Base-by-base conservation (phyloP, 2,113 vertebrate species). In the Apeltes quadracus region DNA sequence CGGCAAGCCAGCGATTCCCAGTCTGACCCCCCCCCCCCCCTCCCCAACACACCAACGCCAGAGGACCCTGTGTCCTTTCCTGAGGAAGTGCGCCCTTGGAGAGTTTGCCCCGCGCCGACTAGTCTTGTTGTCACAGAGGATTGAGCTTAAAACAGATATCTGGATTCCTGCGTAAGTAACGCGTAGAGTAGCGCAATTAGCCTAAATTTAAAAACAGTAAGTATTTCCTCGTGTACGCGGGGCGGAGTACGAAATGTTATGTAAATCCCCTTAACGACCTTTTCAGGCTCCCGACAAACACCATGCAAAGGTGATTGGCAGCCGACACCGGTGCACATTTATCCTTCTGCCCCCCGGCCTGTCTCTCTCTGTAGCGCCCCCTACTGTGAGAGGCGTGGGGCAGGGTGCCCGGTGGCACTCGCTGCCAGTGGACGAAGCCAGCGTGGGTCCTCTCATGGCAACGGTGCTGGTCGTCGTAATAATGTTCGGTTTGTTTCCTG, bases 301-400 rank as follows among this genome's bases (percentile, higher is more conserved):
- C 72, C 72, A 87, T 84, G 93, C 89, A 93, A 93, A 94, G 84
- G 89, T 92, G 93, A 93, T 90, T 93, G 93, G 93, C 93, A 93
- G 91, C 84, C 88, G 81, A 92, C 91, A 92, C 90, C 84, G 85
- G 84, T 88, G 83, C 84, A 86, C 88, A 92, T 92, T 93, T 92
- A 90, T 93, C 88, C 89, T 91, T 84, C 90, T 88, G 86, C 90
- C 90, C 89, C 63, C 29, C 29, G 1, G 78, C 79, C 79, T 72
- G 87, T 86, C 90, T 90, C 83, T 76, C 86, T 90, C 90, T 90
- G 87, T 88, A 86, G 89, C 90, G 93, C 92, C 93, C 92, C 93
- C 93, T 94, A 90, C 92, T 94, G 92, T 93, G 93, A 88, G 82
- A 90, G 92, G 92, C 92, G 77, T 93, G 91, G 92, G 92, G 91